Conservation (phyloP, 2,888 invertebrate species). For the Pimpla rufipes region DNA sequence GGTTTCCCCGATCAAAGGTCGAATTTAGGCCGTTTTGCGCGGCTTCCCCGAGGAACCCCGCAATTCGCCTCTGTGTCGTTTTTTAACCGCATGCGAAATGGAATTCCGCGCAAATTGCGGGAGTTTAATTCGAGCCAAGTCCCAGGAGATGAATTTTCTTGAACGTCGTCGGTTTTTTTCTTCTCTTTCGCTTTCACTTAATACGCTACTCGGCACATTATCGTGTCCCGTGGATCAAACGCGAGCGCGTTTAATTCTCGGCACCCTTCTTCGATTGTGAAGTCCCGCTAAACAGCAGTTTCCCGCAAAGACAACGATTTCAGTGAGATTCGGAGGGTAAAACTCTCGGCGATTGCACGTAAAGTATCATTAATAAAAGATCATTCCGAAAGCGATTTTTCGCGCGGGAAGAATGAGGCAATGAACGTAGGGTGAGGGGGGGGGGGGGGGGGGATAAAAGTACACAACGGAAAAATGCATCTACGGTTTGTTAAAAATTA, state of each 20-base stretch:
- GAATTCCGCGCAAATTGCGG: neutral
- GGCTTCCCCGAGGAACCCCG: constrained; percentile 56
- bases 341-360: constrained; percentile 17
- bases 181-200: neutral
- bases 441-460: constrained; percentile 3
- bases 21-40: constrained; percentile 63
- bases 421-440: too few species aligned
- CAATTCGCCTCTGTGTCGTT: neutral
- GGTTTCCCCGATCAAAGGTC: constrained; percentile 24
- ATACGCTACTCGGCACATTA: constrained; percentile 15
- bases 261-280: constrained; percentile 41
- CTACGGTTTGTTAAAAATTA: constrained; percentile 20
- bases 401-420: neutral
- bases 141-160: neutral
- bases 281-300: constrained; percentile 51
- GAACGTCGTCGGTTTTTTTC: constrained; percentile 14
- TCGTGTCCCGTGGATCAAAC: neutral
- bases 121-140: neutral
- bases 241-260: constrained; percentile 20
- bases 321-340: constrained; percentile 23
- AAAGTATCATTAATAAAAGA: constrained; percentile 19
- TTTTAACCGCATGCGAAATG: constrained; percentile 10
- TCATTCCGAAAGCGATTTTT: constrained; percentile 5
- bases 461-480: constrained; percentile 30
- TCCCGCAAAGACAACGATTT: constrained; percentile 49